Evolutionary conservation across 1,140 invertebrate species (phyloP).

Genomic region (Anthonomus grandis): DNA sequence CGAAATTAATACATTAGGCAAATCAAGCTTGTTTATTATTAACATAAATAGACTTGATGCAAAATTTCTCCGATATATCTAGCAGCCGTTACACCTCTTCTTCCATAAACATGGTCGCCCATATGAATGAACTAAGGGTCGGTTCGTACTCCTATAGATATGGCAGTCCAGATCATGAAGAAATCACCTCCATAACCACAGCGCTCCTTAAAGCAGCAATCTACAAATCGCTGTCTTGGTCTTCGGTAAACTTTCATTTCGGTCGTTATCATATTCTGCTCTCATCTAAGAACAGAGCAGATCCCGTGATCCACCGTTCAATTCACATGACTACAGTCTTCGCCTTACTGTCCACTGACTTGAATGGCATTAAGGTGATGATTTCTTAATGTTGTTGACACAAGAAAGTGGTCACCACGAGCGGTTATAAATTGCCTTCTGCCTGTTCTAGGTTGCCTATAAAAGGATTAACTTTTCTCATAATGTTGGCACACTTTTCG

Average conservation of each 20-base stretch:
- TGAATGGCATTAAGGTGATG: conserved; percentile 21
- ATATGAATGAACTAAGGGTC: background rate
- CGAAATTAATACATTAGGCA: too few relatives aligned
- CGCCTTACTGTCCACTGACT: background rate
- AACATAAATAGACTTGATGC: too few relatives aligned
- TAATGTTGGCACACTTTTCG: too few relatives aligned
- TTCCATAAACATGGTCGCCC: background rate
- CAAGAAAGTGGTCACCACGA: conserved; percentile 17
- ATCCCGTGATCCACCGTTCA: background rate
- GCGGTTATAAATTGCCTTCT: conserved; percentile 13
- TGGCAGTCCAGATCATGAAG: too few relatives aligned
- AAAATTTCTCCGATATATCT: too few relatives aligned
- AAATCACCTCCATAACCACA: too few relatives aligned
- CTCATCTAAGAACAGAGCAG: background rate
- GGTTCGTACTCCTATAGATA: too few relatives aligned
- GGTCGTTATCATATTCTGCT: background rate
- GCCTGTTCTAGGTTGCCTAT: too few relatives aligned
- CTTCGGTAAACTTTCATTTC: conserved; percentile 22
- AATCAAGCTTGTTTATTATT: too few relatives aligned
- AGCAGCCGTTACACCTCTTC: background rate
- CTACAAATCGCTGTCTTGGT: conserved; percentile 30
- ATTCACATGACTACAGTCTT: conserved; percentile 12
- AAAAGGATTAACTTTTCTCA: too few relatives aligned
- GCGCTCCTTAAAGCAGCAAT: too few relatives aligned
- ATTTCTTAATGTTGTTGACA: conserved; percentile 26